These are phyloP conservation scores for Patiria miniata DNA, from an alignment of 35 echinoderm and acorn worm genomes.

Conservation along the genomic window DNA sequence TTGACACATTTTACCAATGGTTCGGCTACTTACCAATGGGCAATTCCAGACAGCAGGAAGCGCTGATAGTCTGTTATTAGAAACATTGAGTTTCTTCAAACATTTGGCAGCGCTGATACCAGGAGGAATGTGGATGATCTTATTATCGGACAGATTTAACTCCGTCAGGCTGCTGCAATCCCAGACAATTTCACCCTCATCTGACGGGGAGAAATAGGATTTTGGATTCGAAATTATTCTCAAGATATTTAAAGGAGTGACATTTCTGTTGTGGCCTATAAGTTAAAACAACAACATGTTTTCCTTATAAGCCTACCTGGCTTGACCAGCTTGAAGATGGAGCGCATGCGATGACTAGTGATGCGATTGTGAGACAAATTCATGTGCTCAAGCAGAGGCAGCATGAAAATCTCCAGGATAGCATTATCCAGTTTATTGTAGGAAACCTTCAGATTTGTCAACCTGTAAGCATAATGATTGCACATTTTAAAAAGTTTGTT, in stretches of 20 bases:
- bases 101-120: not conserved
- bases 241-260: too few relatives aligned
- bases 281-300: too few relatives aligned
- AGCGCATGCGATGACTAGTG: not conserved
- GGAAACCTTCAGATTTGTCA: constrained; percentile 16
- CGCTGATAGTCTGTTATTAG: constrained; percentile 10
- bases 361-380: not conserved
- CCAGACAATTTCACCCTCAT: not conserved
- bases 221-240: too few relatives aligned
- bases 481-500: too few relatives aligned
- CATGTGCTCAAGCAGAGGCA: constrained; percentile 2
- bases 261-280: too few relatives aligned
- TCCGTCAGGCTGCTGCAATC: not conserved
- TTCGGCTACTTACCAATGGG: constrained; percentile 49
- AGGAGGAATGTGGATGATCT: not conserved
- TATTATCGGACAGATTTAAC: not conserved
- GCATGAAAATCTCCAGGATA: not conserved
- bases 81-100: constrained; percentile 29
- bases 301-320: too few relatives aligned
- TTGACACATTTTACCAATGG: not conserved
- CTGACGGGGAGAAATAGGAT: not conserved
- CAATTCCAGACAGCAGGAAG: constrained; percentile 41
- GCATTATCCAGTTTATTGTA: not conserved
- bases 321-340: not conserved
- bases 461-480: not conserved